Evolutionary conservation across 2,888 invertebrate species (phyloP).

Genomic region (Chymomyza procnemis): DNA sequence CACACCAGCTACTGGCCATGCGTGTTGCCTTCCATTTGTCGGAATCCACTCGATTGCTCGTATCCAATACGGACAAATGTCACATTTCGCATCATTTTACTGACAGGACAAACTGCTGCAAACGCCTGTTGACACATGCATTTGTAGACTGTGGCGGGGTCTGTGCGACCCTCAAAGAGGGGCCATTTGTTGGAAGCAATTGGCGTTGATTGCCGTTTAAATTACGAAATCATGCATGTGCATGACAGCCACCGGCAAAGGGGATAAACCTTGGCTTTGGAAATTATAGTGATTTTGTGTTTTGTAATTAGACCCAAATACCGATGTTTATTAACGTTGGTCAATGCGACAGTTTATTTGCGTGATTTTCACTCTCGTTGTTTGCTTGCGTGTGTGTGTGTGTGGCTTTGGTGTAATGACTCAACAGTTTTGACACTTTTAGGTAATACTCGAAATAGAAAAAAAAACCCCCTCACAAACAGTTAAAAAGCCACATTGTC

Average conservation of each 20-base stretch:
- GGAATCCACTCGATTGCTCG: background rate
- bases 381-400: conserved; percentile 16
- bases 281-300: conserved; percentile 67
- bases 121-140: conserved; percentile 52
- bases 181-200: background rate
- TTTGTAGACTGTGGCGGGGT: background rate
- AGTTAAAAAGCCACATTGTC: conserved; percentile 35
- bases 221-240: conserved; percentile 64
- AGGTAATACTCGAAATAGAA: background rate
- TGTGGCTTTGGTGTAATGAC: conserved; percentile 41
- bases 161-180: background rate
- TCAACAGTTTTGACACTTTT: conserved; percentile 44
- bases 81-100: conserved; percentile 65
- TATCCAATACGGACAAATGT: conserved; percentile 20
- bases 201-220: conserved; percentile 59
- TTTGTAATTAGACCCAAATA: conserved; percentile 65
- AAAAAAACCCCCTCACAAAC: background rate
- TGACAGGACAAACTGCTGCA: conserved; percentile 58
- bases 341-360: background rate
- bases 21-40: background rate
- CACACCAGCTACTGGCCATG: background rate
- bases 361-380: background rate
- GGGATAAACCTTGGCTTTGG: conserved; percentile 20
- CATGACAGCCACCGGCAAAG: conserved; percentile 35
- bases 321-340: conserved; percentile 26